Conservation (phyloP, 1,140 invertebrate species). For the Nephotettix cincticeps region DNA sequence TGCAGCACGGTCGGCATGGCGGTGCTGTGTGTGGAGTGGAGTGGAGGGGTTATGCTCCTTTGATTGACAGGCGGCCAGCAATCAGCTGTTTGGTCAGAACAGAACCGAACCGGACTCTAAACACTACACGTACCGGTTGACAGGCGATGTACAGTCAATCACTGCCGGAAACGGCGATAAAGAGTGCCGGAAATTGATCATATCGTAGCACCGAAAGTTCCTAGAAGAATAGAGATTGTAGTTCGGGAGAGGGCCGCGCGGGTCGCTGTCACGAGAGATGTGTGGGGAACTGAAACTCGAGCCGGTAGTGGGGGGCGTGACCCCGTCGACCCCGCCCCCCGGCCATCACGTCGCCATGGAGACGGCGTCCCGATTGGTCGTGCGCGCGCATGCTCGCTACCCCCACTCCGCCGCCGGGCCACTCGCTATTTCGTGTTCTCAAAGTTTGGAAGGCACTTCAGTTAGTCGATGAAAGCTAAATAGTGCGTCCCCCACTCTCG, state of each 20-base stretch:
- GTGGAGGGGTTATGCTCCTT: not conserved
- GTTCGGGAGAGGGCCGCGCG: conserved; percentile 18
- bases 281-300: conserved; percentile 17
- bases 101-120: not conserved
- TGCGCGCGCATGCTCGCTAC: conserved; percentile 7
- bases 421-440: conserved; percentile 35
- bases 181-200: conserved; percentile 18
- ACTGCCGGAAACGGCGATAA: conserved; percentile 19
- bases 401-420: conserved; percentile 18
- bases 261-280: conserved; percentile 10
- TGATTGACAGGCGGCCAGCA: not conserved
- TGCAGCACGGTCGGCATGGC: no score
- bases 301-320: conserved; percentile 11
- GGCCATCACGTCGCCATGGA: conserved; percentile 22
- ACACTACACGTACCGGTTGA: not conserved
- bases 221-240: conserved; percentile 14
- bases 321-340: not conserved
- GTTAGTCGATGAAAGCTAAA: conserved; percentile 43
- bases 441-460: conserved; percentile 43
- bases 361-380: not conserved
- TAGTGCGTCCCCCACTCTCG: conserved; percentile 40
- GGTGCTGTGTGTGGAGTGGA: not conserved
- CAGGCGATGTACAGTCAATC: not conserved
- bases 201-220: not conserved
- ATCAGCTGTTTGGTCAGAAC: not conserved